Evolutionary conservation across 2,888 invertebrate species (phyloP).

Genomic region (Clunio marinus): DNA sequence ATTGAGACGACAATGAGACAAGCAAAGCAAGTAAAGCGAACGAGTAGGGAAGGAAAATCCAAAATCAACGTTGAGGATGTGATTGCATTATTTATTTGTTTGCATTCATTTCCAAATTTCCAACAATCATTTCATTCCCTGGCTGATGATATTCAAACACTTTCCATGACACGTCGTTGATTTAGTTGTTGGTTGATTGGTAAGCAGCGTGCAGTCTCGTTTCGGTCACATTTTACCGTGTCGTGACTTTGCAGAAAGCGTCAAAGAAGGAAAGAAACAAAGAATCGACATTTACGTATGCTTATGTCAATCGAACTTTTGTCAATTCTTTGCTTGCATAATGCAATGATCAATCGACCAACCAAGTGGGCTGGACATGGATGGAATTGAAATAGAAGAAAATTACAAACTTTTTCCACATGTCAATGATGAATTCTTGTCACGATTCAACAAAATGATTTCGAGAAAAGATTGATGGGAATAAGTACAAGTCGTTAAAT

Average conservation of each 20-base stretch:
- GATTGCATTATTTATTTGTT: neutral
- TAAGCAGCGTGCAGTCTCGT: too few species aligned
- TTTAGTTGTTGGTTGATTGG: too few species aligned
- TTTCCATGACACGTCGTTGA: neutral
- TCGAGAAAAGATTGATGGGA: neutral
- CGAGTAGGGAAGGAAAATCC: neutral
- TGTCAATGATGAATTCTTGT: neutral
- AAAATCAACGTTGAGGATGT: conserved; percentile 5
- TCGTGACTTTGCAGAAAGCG: neutral
- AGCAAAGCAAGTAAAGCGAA: too few species aligned
- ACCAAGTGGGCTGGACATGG: neutral
- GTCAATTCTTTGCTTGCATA: neutral
- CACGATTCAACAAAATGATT: neutral
- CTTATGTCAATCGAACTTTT: too few species aligned
- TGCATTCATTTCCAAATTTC: too few species aligned
- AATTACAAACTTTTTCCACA: neutral
- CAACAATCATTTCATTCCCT: neutral
- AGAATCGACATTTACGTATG: conserved; percentile 2
- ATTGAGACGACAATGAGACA: too few species aligned
- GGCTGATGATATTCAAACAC: conserved; percentile 21
- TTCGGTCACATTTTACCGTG: neutral
- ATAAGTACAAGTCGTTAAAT: too few species aligned
- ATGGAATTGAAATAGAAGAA: neutral
- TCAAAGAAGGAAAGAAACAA: neutral
- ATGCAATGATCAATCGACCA: neutral